Base-by-base conservation (phyloP, 1,140 invertebrate species). In the Drosophila nasuta region DNA sequence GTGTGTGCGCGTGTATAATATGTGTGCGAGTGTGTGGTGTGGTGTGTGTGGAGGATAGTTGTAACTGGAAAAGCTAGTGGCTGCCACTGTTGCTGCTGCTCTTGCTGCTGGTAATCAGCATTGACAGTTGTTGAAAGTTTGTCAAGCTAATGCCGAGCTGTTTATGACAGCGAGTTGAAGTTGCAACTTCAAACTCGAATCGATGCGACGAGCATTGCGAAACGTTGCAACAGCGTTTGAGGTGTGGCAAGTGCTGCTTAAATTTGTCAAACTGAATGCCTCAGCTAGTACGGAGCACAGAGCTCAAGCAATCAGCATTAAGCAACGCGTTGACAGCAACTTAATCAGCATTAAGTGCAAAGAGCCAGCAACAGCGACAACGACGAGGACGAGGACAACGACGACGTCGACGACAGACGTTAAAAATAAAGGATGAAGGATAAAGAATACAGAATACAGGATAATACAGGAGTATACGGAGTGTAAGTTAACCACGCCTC, bases 121-220 rank as follows among this genome's bases (percentile, higher is more conserved):
- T 86, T 80, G 82, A 86, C 82, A 86, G 82, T 86, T 78, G 79
- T 79, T 79, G 62, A 78, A 86, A 82, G 46, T 87, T 82, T 87
- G 69, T 80, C 72, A 70, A 77, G 66, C 63, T 73, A 64, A 79
- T 77, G 56, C 54, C 38, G 58, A 62, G 68, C 52, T 74, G 76
- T 35, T 69, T 63, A 67, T 71, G 81, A 85, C 68, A 74, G 76
- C 65, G 57, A 57, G 58, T 46, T 35, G n/a, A 28, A 52, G 35
- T 7, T 41, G 38, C 46, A 35, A 41, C 52, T 54, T 38, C 35
- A 38, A 35, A 57, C 41, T 30, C 8, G 25, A 52, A 8, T 30
- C 41, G 11, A 13, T 43, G n/a, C 35, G 35, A 38, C 35, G 35
- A 38, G 51, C 33, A 33, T n/a, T 41, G n/a, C 30, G 51, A 20